Evolutionary conservation across 1,140 invertebrate species (phyloP).

Genomic region (Sweltsa coloradensis): DNA sequence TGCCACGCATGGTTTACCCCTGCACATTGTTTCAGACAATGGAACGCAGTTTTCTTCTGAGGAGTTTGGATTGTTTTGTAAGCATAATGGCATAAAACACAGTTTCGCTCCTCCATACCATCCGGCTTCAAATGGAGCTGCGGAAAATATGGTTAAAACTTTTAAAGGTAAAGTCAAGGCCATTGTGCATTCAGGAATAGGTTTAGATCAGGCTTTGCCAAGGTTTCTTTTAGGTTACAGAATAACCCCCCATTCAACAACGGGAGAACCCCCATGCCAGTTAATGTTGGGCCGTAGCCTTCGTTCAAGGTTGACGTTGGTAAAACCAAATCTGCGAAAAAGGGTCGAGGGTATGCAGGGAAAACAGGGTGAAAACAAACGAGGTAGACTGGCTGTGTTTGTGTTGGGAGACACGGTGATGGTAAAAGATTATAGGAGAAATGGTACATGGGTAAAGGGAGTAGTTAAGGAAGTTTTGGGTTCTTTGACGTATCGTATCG

Average conservation of each 20-base stretch:
- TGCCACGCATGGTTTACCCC: conserved; percentile 23
- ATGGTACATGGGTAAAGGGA: no score
- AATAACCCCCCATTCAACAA: neutral
- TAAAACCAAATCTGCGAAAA: no score
- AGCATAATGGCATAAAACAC: no score
- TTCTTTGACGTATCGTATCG: no score
- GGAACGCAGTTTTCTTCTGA: conserved; percentile 26
- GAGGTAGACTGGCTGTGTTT: no score
- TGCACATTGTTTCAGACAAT: conserved; percentile 27
- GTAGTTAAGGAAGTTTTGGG: no score
- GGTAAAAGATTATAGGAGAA: no score
- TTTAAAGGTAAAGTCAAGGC: conserved; percentile 9
- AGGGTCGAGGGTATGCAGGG: no score
- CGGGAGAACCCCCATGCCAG: neutral
- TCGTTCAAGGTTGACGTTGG: no score
- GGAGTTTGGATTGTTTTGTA: conserved; percentile 24
- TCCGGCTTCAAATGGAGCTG: conserved; percentile 17
- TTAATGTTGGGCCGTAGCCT: neutral
- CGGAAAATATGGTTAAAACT: conserved; percentile 18
- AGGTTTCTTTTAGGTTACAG: neutral
- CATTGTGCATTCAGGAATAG: neutral
- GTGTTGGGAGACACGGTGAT: no score
- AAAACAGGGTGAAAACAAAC: no score
- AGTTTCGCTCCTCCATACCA: conserved; percentile 17
- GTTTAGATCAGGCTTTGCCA: neutral